These are phyloP conservation scores for Chlorops oryzae DNA, from an alignment of 1,140 invertebrate genomes.

Conservation along the genomic window DNA sequence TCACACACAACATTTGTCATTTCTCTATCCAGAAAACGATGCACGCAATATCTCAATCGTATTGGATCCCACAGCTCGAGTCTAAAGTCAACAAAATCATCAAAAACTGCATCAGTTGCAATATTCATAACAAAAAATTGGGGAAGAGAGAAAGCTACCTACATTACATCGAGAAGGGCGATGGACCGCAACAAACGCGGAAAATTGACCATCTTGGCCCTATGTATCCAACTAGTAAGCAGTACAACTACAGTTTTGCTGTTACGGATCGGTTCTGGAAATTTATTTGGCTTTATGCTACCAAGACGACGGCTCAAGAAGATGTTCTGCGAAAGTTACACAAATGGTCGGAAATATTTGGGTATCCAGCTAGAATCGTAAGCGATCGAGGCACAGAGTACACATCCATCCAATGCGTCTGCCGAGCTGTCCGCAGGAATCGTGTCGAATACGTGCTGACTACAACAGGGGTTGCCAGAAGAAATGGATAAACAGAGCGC, in stretches of 20 bases:
- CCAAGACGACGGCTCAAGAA: slow-evolving; percentile 9
- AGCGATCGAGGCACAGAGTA: slow-evolving; percentile 15
- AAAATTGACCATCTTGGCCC: no score
- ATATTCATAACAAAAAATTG: no score
- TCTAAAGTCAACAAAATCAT: no score
- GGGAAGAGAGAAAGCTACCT: no score
- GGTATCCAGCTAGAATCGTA: slow-evolving; percentile 18
- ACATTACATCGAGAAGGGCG: no score
- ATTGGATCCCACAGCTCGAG: no score
- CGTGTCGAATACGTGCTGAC: slow-evolving; percentile 22
- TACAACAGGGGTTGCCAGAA: slow-evolving; percentile 33
- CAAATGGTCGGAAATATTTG: slow-evolving; percentile 13
- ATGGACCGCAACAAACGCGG: no score
- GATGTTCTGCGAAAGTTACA: not conserved
- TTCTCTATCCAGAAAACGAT: no score
- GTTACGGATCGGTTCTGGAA: slow-evolving; percentile 30
- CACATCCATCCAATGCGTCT: slow-evolving; percentile 11
- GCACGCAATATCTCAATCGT: no score
- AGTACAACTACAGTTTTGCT: slow-evolving; percentile 23
- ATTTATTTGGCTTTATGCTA: slow-evolving; percentile 27
- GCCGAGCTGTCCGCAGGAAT: slow-evolving; percentile 20
- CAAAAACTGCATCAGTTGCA: no score
- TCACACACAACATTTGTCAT: no score
- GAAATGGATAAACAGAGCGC: slow-evolving; percentile 37
- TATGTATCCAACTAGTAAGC: no score